Evolutionary conservation across 2,888 invertebrate species (phyloP).

Genomic region (Drosophila glabriapex): DNA sequence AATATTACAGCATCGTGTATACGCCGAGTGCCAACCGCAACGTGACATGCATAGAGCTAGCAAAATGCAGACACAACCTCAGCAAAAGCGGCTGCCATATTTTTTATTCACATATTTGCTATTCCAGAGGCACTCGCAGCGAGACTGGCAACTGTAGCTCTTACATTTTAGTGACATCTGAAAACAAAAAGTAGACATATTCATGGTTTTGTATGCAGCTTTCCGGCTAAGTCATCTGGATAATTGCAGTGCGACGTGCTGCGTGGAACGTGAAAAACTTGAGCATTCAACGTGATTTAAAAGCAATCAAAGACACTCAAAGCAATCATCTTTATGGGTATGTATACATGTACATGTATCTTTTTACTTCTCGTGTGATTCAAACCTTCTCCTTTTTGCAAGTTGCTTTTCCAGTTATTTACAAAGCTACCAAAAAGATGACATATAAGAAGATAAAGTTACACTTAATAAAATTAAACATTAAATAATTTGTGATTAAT

Average conservation of each 20-base stretch:
- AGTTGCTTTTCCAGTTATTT: background rate
- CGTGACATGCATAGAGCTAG: conserved; percentile 32
- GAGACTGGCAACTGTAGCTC: conserved; percentile 14
- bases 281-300: conserved; percentile 20
- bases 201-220: conserved; percentile 24
- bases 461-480: background rate
- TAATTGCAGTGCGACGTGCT: conserved; percentile 26
- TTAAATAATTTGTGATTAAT: background rate
- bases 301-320: conserved; percentile 30
- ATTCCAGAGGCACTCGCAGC: conserved; percentile 16
- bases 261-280: conserved; percentile 17
- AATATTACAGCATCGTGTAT: conserved; percentile 13
- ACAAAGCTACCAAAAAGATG: background rate
- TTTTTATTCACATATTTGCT: conserved; percentile 30
- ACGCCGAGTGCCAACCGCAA: conserved; percentile 13
- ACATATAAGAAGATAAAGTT: background rate
- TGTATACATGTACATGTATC: background rate
- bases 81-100: conserved; percentile 24
- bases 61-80: conserved; percentile 30
- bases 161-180: conserved; percentile 27
- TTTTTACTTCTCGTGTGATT: background rate
- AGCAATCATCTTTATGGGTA: conserved; percentile 9
- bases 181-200: conserved; percentile 37
- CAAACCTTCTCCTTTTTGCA: background rate
- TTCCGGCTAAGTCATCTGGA: conserved; percentile 39